Percentiles rank a stretch among this genome's conserved stretches.
Evolutionary conservation across 2,113 vertebrate genomes (phyloP).

Genomic region (Alouatta palliata): DNA sequence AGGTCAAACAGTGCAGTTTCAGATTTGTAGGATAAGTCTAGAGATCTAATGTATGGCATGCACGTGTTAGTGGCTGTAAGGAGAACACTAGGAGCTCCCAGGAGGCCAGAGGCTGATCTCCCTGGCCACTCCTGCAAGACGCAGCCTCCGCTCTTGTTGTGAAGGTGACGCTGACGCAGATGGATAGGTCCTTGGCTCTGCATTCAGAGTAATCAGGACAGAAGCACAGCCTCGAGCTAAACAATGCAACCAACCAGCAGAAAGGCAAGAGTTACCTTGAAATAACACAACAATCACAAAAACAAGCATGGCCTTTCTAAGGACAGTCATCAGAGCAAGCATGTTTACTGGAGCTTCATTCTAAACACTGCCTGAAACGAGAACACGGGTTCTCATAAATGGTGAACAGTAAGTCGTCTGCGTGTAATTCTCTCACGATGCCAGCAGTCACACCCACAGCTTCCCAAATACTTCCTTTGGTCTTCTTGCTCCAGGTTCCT

Average conservation of each 20-base stretch:
- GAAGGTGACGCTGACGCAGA: accelerated
- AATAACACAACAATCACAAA: neutral
- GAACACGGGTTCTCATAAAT: accelerated
- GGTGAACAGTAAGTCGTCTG: accelerated
- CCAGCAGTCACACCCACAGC: accelerated
- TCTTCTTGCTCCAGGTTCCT: neutral
- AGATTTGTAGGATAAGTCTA: neutral
- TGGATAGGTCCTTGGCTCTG: neutral
- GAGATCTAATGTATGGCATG: no score
- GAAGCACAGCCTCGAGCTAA: neutral
- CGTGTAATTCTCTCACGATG: no score
- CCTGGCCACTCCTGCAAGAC: accelerated
- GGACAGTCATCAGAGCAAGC: accelerated
- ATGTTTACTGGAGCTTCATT: neutral
- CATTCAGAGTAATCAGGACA: neutral
- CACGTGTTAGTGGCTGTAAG: accelerated
- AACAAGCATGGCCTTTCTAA: neutral
- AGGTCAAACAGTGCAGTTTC: neutral
- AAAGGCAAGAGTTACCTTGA: neutral
- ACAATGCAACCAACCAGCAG: accelerated
- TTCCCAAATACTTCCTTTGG: accelerated
- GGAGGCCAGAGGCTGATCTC: neutral
- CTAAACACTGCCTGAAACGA: neutral
- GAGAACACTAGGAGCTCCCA: accelerated
- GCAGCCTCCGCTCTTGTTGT: no score